Evolutionary conservation across 2,113 vertebrate species (phyloP).

Genomic region (Istiophorus platypterus): DNA sequence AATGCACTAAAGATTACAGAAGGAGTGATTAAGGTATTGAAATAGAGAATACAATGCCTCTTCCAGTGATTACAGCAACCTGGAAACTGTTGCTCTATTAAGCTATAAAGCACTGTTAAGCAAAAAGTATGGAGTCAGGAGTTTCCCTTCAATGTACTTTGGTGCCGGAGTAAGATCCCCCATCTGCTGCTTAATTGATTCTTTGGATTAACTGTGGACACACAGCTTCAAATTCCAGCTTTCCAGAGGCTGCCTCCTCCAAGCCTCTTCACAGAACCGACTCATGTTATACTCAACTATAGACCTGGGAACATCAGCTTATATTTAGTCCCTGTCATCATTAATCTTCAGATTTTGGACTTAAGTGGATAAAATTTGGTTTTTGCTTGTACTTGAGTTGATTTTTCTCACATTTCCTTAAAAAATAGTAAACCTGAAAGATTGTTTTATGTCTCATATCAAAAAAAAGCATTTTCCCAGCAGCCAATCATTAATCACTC

Average conservation of each 20-base stretch:
- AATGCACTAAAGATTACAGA: background rate
- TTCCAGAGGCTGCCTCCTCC: background rate
- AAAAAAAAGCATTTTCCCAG: background rate
- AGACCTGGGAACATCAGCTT: background rate
- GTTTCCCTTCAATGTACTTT: conserved; percentile 24
- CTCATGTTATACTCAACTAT: background rate
- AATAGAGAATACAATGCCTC: background rate
- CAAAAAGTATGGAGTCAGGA: background rate
- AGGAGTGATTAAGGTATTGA: background rate
- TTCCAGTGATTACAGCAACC: background rate
- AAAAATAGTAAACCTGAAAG: background rate
- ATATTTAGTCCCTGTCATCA: background rate
- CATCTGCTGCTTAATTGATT: conserved; percentile 28
- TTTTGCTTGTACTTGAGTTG: background rate
- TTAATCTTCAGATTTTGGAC: background rate
- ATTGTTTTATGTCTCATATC: conserved; percentile 1
- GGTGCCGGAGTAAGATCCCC: background rate
- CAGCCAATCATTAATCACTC: conserved; percentile 10
- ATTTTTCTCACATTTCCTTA: background rate
- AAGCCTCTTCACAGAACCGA: background rate
- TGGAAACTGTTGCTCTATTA: background rate
- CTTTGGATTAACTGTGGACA: conserved; percentile 3
- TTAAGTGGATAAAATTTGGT: background rate
- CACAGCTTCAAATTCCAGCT: background rate
- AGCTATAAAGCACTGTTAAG: background rate